Base-by-base conservation (phyloP, 2,888 invertebrate species). In the Ormyrus rosae region DNA sequence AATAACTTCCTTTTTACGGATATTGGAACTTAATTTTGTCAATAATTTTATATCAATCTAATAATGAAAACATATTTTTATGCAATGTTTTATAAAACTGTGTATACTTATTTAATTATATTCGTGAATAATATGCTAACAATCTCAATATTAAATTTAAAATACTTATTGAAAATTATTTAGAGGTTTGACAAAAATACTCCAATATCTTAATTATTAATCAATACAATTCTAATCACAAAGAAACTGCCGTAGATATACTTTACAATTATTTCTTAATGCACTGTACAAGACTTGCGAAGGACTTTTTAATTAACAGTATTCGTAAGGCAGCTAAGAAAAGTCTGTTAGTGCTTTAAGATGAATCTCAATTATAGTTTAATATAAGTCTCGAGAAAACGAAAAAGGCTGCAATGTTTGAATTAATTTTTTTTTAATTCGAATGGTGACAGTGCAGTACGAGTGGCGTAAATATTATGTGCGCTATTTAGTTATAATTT, bases 301-400 rank as follows among this genome's bases (percentile, higher is more conserved):
- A 61, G 51, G 53, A 79, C 19, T 64, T 73, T 81, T 73, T 69
- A 72, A 63, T 13, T 7, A 78, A 45, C 78, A 81, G 81, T 81
- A 81, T 81, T 81, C 46, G 19, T 81, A 81, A 81, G 67, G 53
- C 61, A 78, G 65, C 65, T 67, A 67, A 11, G 11, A 65, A 72
- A 76, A 78, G 81, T 81, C 81, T 81, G 75, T 64, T 81, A 78
- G 75, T 78, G 60, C 64, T 69, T 58, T 76, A 74, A 81, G 81
- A 13, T 46, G 72, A 72, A 77, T 75, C 76, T 72, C 67, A 58
- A 68, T 67, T 19, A 10, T 19, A 51, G 13, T 74, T 78, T 74
- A 74, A 81, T 65, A 3, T 34, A 70, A 55, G 56, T 34, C 69
- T 81, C 64, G 78, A 70, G 73, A 60, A 48, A 74, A 70, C 46